Conservation (phyloP, 2,797 vertebrate species). For the Myiothlypis coronata region DNA sequence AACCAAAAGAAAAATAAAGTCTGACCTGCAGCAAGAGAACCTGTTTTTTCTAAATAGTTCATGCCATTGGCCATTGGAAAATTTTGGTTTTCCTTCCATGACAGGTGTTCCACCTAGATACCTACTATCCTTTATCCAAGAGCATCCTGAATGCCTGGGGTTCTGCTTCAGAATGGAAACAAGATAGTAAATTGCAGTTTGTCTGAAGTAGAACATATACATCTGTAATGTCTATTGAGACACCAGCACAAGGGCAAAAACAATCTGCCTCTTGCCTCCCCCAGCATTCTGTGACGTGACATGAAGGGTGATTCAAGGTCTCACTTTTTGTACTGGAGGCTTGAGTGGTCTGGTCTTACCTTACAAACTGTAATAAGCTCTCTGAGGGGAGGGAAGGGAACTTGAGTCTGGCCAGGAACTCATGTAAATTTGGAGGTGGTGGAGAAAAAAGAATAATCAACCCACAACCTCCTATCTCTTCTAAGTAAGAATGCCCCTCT, state of each 20-base stretch:
- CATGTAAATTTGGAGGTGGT: neutral
- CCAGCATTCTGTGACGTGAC: neutral
- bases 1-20: slow-evolving; percentile 73
- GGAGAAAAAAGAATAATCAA: neutral
- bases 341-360: neutral
- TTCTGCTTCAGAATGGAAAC: slow-evolving; percentile 50
- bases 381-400: neutral
- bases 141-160: neutral
- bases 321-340: neutral
- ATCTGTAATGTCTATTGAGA: neutral
- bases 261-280: neutral
- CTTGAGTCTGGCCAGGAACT: neutral
- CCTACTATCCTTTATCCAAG: slow-evolving; percentile 10
- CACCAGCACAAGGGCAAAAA: neutral
- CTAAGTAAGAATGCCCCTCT: neutral
- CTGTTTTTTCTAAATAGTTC: slow-evolving; percentile 63
- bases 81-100: slow-evolving; percentile 43
- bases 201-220: slow-evolving; percentile 17
- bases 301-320: neutral
- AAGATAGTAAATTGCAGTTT: slow-evolving; percentile 22
- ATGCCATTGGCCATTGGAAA: slow-evolving; percentile 56
- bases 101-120: slow-evolving; percentile 16
- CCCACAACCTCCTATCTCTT: neutral
- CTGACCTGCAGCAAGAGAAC: slow-evolving; percentile 62
- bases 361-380: neutral